phyloP scores from a whole-genome alignment of 2,113 vertebrate species.

The Callithrix jacchus region DNA sequence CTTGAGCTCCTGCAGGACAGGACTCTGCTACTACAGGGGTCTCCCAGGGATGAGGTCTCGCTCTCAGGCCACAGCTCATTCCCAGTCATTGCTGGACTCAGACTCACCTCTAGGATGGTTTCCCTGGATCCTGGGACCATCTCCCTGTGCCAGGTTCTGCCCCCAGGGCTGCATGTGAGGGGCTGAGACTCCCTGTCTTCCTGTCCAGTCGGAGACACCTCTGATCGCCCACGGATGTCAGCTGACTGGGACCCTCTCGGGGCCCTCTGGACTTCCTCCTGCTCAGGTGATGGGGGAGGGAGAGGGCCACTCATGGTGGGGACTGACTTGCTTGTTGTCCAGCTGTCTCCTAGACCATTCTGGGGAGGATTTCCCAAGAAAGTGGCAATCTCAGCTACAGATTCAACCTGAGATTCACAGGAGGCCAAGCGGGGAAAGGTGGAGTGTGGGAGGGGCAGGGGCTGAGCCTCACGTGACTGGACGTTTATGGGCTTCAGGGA shows the following conservation, averaged over 20 bases:
- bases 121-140: background rate
- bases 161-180: fast-evolving
- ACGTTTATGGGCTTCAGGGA: background rate
- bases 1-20: no score
- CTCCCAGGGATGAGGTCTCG: background rate
- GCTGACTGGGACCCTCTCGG: fast-evolving
- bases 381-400: no score
- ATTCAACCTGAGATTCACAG: background rate
- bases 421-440: fast-evolving
- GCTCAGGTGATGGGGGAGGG: fast-evolving
- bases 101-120: background rate
- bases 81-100: background rate
- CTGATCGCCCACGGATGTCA: no score
- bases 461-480: fast-evolving
- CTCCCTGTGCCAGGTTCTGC: fast-evolving
- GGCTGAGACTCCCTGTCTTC: fast-evolving
- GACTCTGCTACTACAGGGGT: no score
- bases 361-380: background rate
- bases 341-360: background rate
- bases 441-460: fast-evolving
- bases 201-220: background rate
- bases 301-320: fast-evolving
- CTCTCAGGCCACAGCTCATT: no score
- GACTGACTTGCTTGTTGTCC: background rate
- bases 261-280: background rate